Percentiles rank a stretch among this genome's conserved stretches.
Conservation (phyloP, 2,888 invertebrate genomes). For the Stegophylla sp. region DNA sequence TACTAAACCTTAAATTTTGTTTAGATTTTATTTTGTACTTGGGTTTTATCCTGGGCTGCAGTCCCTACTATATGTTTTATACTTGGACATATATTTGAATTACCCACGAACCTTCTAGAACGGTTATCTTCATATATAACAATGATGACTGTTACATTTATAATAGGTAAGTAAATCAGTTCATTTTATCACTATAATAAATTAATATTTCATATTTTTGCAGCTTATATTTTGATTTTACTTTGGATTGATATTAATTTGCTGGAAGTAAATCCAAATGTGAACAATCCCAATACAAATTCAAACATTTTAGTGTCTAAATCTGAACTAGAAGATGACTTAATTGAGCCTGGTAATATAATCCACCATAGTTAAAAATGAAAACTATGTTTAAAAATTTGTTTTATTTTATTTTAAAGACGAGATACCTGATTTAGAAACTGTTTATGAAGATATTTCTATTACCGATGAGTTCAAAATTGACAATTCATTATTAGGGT, state of each 20-base stretch:
- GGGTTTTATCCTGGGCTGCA: constrained; percentile 56
- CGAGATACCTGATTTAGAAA: constrained; percentile 45
- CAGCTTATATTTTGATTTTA: constrained; percentile 40
- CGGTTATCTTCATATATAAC: constrained; percentile 42
- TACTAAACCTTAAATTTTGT: constrained; percentile 13
- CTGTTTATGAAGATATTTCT: constrained; percentile 39
- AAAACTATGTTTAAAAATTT: not conserved
- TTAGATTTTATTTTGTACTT: constrained; percentile 54
- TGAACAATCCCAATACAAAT: not conserved
- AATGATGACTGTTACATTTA: constrained; percentile 37
- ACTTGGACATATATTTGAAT: constrained; percentile 44
- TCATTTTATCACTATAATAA: not conserved
- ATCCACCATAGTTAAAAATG: not conserved
- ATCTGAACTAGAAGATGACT: constrained; percentile 8
- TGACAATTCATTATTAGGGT: not conserved
- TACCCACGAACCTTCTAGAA: constrained; percentile 42
- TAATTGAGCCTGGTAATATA: constrained; percentile 41
- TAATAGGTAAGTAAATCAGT: constrained; percentile 22
- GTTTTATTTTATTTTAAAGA: constrained; percentile 23
- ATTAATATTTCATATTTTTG: not conserved
- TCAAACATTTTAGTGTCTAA: not conserved
- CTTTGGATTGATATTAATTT: constrained; percentile 50
- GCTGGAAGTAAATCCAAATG: constrained; percentile 20
- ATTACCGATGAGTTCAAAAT: constrained; percentile 41
- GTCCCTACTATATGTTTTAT: constrained; percentile 48